These are phyloP conservation scores for Automeris io DNA, from an alignment of 2,888 invertebrate species.

Conservation along the genomic window DNA sequence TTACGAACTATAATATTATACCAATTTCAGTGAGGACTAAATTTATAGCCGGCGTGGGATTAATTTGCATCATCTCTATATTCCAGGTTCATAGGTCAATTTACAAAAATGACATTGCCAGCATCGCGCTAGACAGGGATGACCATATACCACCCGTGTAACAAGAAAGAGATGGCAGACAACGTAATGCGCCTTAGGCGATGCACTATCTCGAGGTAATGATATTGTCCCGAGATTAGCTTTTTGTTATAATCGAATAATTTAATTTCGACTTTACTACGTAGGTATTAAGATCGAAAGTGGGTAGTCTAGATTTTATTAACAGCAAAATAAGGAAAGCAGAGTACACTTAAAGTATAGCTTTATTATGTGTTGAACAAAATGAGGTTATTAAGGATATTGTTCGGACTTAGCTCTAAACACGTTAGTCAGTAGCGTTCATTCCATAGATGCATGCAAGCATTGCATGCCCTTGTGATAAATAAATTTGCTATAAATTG, in stretches of 20 bases:
- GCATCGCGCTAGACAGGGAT: conserved; percentile 32
- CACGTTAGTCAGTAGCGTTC: too few relatives aligned
- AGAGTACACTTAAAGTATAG: conserved; percentile 38
- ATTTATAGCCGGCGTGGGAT: background rate
- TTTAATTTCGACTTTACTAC: conserved; percentile 28
- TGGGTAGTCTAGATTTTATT: conserved; percentile 3
- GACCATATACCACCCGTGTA: conserved; percentile 14
- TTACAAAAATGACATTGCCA: conserved; percentile 67
- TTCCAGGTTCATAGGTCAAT: conserved; percentile 62
- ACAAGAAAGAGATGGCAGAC: conserved; percentile 27
- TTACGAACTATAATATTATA: background rate
- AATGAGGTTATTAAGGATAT: conserved; percentile 54
- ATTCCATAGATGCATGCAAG: too few relatives aligned
- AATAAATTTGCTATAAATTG: too few relatives aligned
- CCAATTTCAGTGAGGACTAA: background rate
- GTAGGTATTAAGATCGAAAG: conserved; percentile 20
- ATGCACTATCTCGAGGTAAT: conserved; percentile 49
- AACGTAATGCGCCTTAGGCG: conserved; percentile 48
- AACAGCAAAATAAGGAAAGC: conserved; percentile 21
- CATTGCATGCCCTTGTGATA: too few relatives aligned
- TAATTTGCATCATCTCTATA: conserved; percentile 42
- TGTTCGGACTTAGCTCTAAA: conserved; percentile 15
- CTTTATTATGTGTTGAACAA: conserved; percentile 61
- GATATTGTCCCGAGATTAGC: conserved; percentile 45
- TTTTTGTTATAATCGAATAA: conserved; percentile 26